phyloP scores from a whole-genome alignment of 30 jellyfish, hydroid and myxozoan species.

The Cassiopea andromeda region DNA sequence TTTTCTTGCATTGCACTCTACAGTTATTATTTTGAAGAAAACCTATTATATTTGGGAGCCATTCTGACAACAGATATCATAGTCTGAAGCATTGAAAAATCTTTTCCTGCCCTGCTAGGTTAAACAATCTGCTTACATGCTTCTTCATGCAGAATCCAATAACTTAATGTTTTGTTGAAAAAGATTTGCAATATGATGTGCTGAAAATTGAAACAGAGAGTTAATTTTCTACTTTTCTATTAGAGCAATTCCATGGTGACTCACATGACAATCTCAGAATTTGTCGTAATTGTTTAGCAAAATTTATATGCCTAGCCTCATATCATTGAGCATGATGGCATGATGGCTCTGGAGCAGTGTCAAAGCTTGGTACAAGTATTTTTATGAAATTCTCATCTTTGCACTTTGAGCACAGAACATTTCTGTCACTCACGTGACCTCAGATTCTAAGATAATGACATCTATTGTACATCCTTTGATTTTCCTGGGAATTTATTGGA shows the following conservation, averaged over 20 bases:
- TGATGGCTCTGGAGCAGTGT: conserved; percentile 2
- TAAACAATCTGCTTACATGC: no score
- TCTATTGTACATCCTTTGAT: neutral
- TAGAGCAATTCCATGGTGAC: conserved; percentile 6
- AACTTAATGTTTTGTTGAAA: no score
- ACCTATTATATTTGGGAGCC: no score
- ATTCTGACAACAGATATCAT: no score
- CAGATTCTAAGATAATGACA: neutral
- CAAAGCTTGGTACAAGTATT: neutral
- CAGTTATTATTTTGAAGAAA: no score
- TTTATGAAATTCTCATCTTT: neutral
- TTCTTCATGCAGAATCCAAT: no score
- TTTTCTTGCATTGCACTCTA: no score
- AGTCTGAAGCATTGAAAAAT: no score
- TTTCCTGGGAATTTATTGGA: neutral
- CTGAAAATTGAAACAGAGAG: no score
- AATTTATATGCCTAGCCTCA: neutral
- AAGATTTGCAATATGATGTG: no score
- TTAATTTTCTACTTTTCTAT: no score
- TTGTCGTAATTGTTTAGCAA: neutral
- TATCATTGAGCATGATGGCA: neutral
- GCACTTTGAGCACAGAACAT: neutral
- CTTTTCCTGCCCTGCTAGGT: no score
- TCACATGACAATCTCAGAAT: conserved; percentile 1
- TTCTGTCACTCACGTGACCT: conserved; percentile 16